Percentiles rank a stretch among this genome's conserved stretches.
Evolutionary conservation across 2,113 vertebrate species (phyloP).

Genomic region (Paramisgurnus dabryanus): DNA sequence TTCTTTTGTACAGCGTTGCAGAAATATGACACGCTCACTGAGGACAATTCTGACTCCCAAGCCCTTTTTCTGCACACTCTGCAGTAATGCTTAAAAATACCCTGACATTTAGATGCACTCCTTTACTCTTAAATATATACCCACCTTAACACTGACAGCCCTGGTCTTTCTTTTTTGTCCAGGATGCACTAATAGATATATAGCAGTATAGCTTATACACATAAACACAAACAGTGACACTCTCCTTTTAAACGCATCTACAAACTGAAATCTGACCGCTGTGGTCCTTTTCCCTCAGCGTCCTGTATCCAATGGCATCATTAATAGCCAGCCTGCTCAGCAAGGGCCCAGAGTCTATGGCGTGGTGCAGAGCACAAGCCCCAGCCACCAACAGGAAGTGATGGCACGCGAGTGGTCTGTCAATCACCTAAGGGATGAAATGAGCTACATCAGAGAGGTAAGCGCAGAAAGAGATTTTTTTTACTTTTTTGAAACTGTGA

Average conservation of each 20-base stretch:
- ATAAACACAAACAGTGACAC: conserved; percentile 1
- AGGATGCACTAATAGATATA: neutral
- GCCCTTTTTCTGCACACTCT: conserved; percentile 53
- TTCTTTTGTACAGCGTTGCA: conserved; percentile 59
- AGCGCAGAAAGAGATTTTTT: conserved; percentile 62
- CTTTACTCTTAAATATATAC: neutral
- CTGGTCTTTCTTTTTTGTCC: neutral
- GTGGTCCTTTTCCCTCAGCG: conserved; percentile 76
- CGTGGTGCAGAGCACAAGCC: conserved; percentile 81
- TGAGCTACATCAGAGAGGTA: conserved; percentile 96
- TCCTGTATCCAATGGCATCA: conserved; percentile 77
- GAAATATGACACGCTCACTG: conserved; percentile 71
- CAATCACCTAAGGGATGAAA: conserved; percentile 91
- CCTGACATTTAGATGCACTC: neutral
- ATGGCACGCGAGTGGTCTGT: conserved; percentile 92
- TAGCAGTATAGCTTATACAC: neutral
- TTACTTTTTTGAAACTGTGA: neutral
- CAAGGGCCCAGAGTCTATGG: conserved; percentile 84
- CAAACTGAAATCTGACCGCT: conserved; percentile 70
- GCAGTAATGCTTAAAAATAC: conserved; percentile 29
- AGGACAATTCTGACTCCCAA: conserved; percentile 59
- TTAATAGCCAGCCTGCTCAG: conserved; percentile 70
- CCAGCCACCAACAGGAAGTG: conserved; percentile 88
- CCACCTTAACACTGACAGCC: neutral
- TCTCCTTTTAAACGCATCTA: conserved; percentile 13